Conservation (phyloP, 2,888 invertebrate species). For the Doris montereyensis region DNA sequence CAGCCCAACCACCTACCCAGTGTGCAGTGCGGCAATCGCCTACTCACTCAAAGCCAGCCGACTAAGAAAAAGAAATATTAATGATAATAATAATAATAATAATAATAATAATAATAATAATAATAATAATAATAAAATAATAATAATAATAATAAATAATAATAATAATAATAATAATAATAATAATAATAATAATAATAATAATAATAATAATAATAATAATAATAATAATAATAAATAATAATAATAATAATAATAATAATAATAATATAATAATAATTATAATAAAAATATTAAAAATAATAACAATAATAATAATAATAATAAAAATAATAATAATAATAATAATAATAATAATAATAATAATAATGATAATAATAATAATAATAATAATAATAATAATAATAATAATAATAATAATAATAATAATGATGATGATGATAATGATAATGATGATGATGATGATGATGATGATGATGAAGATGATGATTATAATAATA, state of each 20-base stretch:
- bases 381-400: not conserved
- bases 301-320: constrained; percentile 26
- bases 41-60: no score
- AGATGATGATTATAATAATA: not conserved
- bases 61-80: constrained; percentile 1
- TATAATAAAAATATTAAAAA: constrained; percentile 18
- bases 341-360: constrained; percentile 10
- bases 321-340: constrained; percentile 28
- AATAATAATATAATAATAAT: not conserved
- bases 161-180: not conserved
- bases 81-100: not conserved
- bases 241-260: not conserved
- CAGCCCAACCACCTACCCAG: no score
- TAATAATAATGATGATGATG: not conserved
- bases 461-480: not conserved
- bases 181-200: not conserved
- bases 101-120: not conserved
- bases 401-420: not conserved
- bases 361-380: constrained; percentile 6
- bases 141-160: not conserved
- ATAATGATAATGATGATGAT: not conserved
- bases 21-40: no score
- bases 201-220: not conserved
- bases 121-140: not conserved
- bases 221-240: not conserved